Evolutionary conservation across 2,888 invertebrate species (phyloP), one percentile per base, ranked within the genome.

Genomic region (Trichogramma evanescens): DNA sequence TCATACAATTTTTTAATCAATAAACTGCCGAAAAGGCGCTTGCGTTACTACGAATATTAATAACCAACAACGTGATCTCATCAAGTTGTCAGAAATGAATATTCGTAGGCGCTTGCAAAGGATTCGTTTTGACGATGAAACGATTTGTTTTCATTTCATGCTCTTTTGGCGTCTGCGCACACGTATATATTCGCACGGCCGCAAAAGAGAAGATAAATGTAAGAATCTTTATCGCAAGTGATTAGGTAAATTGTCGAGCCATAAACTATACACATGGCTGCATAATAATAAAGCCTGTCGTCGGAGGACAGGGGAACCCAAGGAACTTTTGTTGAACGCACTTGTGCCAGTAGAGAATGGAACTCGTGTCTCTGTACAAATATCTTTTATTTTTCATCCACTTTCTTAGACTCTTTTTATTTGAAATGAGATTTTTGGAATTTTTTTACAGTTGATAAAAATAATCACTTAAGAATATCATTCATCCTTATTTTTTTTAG

Each of bases 271-370:
- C 69, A 69, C 65, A 69, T 65, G 70, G 68, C 64, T 70, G 69
- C 59, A 59, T 64, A 64, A 62, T 67, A 66, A 53, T 65, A 67
- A 70, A 70, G 65, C 67, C 69, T 71, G 70, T 67, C 69, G 65
- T 26, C 63, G 67, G 56, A 4, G 56, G 57, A 69, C 70, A 71
- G 70, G 69, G 63, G 69, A 64, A 26, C 26, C 26, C 68, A 69
- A 71, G 73, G 72, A 74, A 72, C 71, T 73, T 67, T 72, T 71
- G 26, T 26, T 26, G 26, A 26, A 26, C 69, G 67, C 70, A 66
- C 67, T 65, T 68, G 63, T 65, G 68, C 69, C 69, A 70, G 70
- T 67, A 26, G 69, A 72, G 70, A 68, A 70, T 70, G 68, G 68
- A 69, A 67, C 66, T 67, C 60, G n/a, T 41, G 49, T 62, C 48